Base-by-base conservation (phyloP, 1,140 invertebrate species). In the Drosophila mauritiana region DNA sequence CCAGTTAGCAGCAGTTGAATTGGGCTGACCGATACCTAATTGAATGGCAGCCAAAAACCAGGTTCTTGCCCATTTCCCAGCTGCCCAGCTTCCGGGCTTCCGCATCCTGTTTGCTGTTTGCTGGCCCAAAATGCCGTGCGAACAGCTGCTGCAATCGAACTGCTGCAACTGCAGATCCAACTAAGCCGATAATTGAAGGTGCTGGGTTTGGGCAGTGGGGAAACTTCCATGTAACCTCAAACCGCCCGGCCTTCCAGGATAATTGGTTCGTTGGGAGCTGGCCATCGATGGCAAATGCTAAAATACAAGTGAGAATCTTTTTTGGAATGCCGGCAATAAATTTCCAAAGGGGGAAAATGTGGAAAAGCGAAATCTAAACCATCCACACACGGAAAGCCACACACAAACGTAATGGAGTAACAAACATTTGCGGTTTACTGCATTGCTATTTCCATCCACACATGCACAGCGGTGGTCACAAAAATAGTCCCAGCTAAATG, bases 371-470 rank as follows among this genome's bases (percentile, higher is more conserved):
- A 59, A 65, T 45, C 62, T 45, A 63, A 45, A 43, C 42, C 31
- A 57, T 17, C 45, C 13, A 37, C 46, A 70, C 62, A 64, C 42
- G 48, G 37, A 51, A 51, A 37, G 53, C 62, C 37, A 68, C 72
- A 73, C 72, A 73, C 72, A 73, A 77, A 73, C 63, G 63, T 83
- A 89, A 88, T 83, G 79, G 76, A 89, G 78, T 89, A 83, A 88
- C 83, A 88, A 88, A 83, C 83, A 86, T 88, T 86, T 86, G 82
- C 83, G 83, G 82, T 76, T 86, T 78, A 75, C 69, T 86, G 83
- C 74, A 82, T 63, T 78, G 78, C 64, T 37, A 62, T 73, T 63
- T 63, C 49, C 15, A 52, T 34, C 37, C 48, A 17, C 55, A 63
- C 55, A 63, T 20, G 37, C 22, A 42, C 54, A 63, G 36, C 15